Conservation (phyloP, 1,140 invertebrate genomes). For the Nymphalis io region DNA sequence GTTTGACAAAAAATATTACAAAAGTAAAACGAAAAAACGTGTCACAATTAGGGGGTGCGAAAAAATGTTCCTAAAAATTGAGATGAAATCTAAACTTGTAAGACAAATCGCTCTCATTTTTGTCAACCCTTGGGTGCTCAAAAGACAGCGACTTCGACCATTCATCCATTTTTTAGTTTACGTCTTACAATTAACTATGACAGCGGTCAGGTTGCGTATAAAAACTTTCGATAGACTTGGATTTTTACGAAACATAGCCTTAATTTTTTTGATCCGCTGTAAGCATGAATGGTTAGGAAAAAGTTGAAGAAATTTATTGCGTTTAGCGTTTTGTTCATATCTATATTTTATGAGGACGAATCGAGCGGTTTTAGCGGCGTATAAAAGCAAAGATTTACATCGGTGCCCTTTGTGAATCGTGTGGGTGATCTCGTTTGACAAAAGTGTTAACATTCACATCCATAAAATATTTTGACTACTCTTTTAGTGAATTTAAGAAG, state of each 20-base stretch:
- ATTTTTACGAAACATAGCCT: conserved; percentile 54
- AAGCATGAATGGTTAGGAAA: conserved; percentile 40
- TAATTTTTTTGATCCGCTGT: conserved; percentile 44
- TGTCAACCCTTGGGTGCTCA: conserved; percentile 69
- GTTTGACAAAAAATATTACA: conserved; percentile 37
- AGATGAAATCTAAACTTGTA: conserved; percentile 68
- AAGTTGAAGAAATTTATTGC: conserved; percentile 61
- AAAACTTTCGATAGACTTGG: conserved; percentile 51
- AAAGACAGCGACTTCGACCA: conserved; percentile 51
- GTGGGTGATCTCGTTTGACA: conserved; percentile 72
- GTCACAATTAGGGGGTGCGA: conserved; percentile 60
- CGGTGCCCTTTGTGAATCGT: conserved; percentile 62
- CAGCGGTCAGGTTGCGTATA: conserved; percentile 68
- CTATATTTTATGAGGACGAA: conserved; percentile 66
- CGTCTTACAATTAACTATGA: conserved; percentile 66
- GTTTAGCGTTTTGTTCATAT: conserved; percentile 69
- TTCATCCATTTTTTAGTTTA: conserved; percentile 67
- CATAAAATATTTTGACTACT: conserved; percentile 80
- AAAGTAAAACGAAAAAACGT: conserved; percentile 43
- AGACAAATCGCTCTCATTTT: conserved; percentile 71
- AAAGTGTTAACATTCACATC: conserved; percentile 76
- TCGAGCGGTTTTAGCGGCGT: conserved; percentile 52
- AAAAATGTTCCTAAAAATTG: conserved; percentile 59
- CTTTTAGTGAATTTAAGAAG: conserved; percentile 59
- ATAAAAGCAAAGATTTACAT: conserved; percentile 72